Evolutionary conservation across 2,888 invertebrate species (phyloP).

Genomic region (Elegia similella): DNA sequence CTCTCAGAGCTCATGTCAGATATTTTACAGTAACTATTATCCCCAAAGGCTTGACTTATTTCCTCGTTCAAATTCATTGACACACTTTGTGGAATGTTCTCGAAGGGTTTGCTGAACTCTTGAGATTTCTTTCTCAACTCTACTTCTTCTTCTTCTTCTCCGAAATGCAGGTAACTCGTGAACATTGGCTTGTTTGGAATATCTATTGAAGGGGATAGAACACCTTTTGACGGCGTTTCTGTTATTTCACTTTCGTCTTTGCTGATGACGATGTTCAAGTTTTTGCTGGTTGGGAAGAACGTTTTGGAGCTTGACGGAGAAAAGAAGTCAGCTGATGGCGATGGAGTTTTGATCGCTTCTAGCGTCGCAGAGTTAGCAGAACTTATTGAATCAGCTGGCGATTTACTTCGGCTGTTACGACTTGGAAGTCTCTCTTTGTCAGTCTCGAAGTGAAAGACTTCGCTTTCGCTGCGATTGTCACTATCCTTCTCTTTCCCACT

Average conservation of each 20-base stretch:
- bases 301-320: constrained; percentile 51
- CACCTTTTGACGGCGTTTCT: constrained; percentile 36
- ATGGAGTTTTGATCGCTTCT: constrained; percentile 53
- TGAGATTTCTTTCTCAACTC: constrained; percentile 40
- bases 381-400: constrained; percentile 68
- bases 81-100: constrained; percentile 30
- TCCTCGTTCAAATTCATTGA: constrained; percentile 44
- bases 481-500: constrained; percentile 71
- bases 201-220: constrained; percentile 86
- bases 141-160: constrained; percentile 54
- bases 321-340: constrained; percentile 67
- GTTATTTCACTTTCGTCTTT: constrained; percentile 43
- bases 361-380: constrained; percentile 60
- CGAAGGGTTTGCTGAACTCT: constrained; percentile 40
- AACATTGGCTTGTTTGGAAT: constrained; percentile 81
- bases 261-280: constrained; percentile 37
- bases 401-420: constrained; percentile 65
- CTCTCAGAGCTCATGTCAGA: constrained; percentile 94
- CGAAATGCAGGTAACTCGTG: constrained; percentile 74
- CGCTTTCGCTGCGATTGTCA: constrained; percentile 88
- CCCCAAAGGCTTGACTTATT: constrained; percentile 35
- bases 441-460: constrained; percentile 78
- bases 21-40: constrained; percentile 77
- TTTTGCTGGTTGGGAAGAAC: constrained; percentile 39
- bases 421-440: constrained; percentile 70